Evolutionary conservation across 2,113 vertebrate genomes (phyloP).

Genomic region (Pseudopipra pipra): DNA sequence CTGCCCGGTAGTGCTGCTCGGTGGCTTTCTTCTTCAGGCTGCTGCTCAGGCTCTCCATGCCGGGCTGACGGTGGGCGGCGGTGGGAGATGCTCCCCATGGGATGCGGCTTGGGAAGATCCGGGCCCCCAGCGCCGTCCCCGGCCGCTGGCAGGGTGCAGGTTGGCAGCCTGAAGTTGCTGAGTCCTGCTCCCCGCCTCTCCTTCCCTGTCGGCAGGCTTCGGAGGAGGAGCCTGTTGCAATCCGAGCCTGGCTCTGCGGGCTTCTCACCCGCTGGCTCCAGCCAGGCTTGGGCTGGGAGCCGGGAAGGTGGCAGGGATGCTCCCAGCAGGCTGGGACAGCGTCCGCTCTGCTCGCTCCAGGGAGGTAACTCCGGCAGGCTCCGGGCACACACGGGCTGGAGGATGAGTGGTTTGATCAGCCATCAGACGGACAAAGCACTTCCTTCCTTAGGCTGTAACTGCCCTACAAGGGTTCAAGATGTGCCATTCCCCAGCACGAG

Average conservation of each 20-base stretch:
- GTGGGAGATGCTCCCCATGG: neutral
- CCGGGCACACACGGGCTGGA: accelerated
- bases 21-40: slow-evolving; percentile 74
- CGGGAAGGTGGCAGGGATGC: neutral
- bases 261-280: neutral
- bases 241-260: neutral
- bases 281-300: neutral
- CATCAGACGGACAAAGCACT: accelerated
- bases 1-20: slow-evolving; percentile 77
- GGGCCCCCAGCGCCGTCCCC: neutral
- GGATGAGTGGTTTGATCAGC: neutral
- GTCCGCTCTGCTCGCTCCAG: neutral
- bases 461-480: accelerated
- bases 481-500: accelerated
- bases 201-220: neutral
- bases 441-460: accelerated
- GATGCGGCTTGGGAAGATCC: neutral
- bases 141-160: neutral
- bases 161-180: neutral
- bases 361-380: neutral
- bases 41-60: slow-evolving; percentile 74
- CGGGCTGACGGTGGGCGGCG: neutral
- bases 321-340: neutral
- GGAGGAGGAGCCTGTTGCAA: slow-evolving; percentile 48
- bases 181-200: neutral